phyloP scores from a whole-genome alignment of 2,113 vertebrate species.

The Bagarius yarrelli region DNA sequence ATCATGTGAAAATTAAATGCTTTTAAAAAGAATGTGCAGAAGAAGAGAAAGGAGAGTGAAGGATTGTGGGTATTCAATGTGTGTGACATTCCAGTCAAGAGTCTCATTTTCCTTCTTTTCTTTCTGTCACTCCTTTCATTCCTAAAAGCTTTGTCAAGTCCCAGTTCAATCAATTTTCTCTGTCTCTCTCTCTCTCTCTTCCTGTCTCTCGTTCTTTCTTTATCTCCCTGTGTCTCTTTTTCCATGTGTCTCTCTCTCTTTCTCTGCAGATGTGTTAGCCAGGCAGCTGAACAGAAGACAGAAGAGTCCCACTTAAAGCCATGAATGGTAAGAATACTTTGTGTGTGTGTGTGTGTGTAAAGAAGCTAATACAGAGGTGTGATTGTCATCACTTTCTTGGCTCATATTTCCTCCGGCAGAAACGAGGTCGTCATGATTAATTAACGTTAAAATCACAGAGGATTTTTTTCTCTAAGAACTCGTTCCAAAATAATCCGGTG shows the following conservation, averaged over 20 bases:
- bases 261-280: conserved; percentile 61
- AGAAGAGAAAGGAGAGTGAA: not conserved
- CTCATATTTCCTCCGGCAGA: conserved; percentile 7
- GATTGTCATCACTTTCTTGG: not conserved
- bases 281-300: conserved; percentile 64
- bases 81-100: not conserved
- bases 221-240: conserved; percentile 20
- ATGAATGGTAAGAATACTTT: conserved; percentile 71
- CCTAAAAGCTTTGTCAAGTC: conserved; percentile 15
- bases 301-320: conserved; percentile 65
- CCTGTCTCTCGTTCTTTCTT: conserved; percentile 33
- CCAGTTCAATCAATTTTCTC: not conserved
- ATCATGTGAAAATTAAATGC: not conserved
- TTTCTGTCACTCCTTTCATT: conserved; percentile 1
- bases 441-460: conserved; percentile 6
- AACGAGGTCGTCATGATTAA: conserved; percentile 31
- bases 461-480: not conserved
- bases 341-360: not conserved
- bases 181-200: not conserved
- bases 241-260: conserved; percentile 44
- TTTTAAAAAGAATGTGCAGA: not conserved
- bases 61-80: not conserved
- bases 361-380: conserved; percentile 7
- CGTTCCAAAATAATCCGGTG: not conserved
- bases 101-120: conserved; percentile 30